phyloP scores from a whole-genome alignment of 1,140 invertebrate species.

The Lasioglossum albipes region DNA sequence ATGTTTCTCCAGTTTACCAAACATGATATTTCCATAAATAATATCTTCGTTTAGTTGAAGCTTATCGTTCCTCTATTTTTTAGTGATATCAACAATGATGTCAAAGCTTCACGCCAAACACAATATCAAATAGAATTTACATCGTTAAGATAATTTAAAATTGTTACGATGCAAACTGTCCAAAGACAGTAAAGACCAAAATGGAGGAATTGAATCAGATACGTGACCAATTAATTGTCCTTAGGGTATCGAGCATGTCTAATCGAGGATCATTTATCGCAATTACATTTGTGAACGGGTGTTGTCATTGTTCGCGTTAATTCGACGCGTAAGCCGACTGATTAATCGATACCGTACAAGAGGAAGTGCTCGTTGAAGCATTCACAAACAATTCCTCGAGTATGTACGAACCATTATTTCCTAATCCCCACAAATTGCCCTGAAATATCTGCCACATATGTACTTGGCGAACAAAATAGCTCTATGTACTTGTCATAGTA shows the following conservation, averaged over 20 bases:
- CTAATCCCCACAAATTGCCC: not conserved
- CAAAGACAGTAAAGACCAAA: too few species aligned
- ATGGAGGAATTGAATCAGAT: too few species aligned
- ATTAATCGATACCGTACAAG: slow-evolving; percentile 12
- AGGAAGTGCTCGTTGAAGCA: not conserved
- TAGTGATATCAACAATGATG: too few species aligned
- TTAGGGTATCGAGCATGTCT: slow-evolving; percentile 13
- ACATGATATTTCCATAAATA: too few species aligned
- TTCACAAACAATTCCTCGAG: slow-evolving; percentile 12
- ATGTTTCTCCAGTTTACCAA: too few species aligned
- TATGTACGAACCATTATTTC: not conserved
- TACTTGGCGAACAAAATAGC: not conserved
- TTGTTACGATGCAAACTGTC: not conserved
- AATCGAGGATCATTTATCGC: slow-evolving; percentile 21
- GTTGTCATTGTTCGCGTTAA: slow-evolving; percentile 17
- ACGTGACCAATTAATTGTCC: slow-evolving; percentile 31
- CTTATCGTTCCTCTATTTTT: too few species aligned
- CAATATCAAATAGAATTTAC: not conserved
- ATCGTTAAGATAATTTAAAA: not conserved
- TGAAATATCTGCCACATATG: not conserved
- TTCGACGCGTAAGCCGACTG: slow-evolving; percentile 18
- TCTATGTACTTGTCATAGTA: too few species aligned
- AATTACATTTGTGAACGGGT: slow-evolving; percentile 23
- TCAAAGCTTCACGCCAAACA: too few species aligned
- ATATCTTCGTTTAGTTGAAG: too few species aligned